Conservation (phyloP, 92 coral and sea anemone species). For the Epizoanthus stellaris region DNA sequence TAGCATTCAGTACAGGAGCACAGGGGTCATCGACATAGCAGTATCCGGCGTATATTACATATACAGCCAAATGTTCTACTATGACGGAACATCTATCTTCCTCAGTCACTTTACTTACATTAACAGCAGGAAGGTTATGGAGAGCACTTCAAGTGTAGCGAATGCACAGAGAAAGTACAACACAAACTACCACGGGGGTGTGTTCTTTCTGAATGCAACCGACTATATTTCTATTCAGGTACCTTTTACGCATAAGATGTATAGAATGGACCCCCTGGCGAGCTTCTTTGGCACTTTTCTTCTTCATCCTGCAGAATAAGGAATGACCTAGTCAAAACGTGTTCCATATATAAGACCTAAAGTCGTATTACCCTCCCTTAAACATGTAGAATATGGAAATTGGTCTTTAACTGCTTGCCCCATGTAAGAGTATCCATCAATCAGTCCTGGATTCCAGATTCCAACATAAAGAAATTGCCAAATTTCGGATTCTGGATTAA, state of each 20-base stretch:
- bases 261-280: constrained; percentile 56
- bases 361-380: not conserved
- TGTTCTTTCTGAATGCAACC: constrained; percentile 65
- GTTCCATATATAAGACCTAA: not conserved
- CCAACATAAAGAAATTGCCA: too few relatives aligned
- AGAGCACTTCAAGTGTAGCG: constrained; percentile 66
- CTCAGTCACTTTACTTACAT: constrained; percentile 77
- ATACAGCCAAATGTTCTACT: constrained; percentile 92
- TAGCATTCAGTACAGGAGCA: constrained; percentile 64
- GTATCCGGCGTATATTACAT: constrained; percentile 80
- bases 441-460: too few relatives aligned
- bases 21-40: constrained; percentile 71
- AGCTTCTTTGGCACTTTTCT: constrained; percentile 88
- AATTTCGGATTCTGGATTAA: too few relatives aligned
- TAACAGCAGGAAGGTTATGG: constrained; percentile 72
- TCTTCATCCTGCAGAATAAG: constrained; percentile 51
- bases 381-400: not conserved
- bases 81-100: constrained; percentile 60
- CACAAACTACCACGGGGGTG: constrained; percentile 89
- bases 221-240: constrained; percentile 78
- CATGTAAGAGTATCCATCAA: too few relatives aligned
- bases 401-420: too few relatives aligned
- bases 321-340: not conserved
- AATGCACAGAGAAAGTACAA: constrained; percentile 35
- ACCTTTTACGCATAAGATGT: constrained; percentile 59